A percentile compares a stretch with the other conserved stretches of the same genome.
Evolutionary conservation across 2,113 vertebrate species (phyloP).

Genomic region (Pteronura brasiliensis): DNA sequence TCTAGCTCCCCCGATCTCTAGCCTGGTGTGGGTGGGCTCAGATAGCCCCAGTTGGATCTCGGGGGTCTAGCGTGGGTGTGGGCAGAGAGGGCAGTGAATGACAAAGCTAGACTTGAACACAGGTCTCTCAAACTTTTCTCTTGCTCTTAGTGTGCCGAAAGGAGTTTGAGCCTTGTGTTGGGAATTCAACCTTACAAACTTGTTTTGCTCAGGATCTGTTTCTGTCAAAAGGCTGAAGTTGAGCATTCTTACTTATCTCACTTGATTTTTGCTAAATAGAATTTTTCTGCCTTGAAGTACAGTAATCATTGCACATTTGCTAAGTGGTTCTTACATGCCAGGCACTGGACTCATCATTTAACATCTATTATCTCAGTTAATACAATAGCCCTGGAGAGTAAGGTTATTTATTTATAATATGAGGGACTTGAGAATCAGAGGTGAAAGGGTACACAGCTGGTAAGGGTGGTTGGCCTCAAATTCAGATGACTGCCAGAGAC

Average conservation of each 20-base stretch:
- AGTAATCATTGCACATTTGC: neutral
- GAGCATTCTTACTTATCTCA: neutral
- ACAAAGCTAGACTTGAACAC: neutral
- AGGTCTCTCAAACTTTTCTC: neutral
- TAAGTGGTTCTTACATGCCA: neutral
- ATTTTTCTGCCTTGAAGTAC: slow-evolving; percentile 8
- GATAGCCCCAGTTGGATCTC: too few relatives aligned
- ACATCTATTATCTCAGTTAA: neutral
- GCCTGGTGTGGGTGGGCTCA: neutral
- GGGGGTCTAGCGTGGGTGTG: fast-evolving
- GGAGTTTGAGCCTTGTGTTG: neutral
- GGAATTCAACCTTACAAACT: neutral
- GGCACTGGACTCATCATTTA: neutral
- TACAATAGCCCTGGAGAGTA: neutral
- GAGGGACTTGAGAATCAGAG: neutral
- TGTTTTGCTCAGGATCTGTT: neutral
- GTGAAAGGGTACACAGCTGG: neutral
- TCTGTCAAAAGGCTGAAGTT: neutral
- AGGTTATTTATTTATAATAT: neutral
- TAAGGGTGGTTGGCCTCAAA: neutral
- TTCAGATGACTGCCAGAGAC: neutral
- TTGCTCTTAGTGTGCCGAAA: neutral
- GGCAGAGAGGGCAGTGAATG: neutral
- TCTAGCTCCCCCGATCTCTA: neutral
- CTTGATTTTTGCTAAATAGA: slow-evolving; percentile 34